These are phyloP conservation scores for Anas georgica DNA, from an alignment of 2,797 vertebrate species.

Conservation along the genomic window DNA sequence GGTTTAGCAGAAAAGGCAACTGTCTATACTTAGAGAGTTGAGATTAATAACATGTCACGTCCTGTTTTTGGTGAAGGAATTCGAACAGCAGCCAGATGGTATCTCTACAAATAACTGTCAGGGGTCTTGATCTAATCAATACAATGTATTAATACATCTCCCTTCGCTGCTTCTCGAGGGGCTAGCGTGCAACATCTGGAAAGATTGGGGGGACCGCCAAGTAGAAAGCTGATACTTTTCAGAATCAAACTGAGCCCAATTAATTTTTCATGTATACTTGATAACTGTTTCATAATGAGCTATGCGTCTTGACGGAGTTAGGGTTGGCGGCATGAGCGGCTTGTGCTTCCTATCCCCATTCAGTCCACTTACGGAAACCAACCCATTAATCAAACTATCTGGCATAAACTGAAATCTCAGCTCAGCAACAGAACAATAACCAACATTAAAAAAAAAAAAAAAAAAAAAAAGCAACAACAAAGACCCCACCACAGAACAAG, in stretches of 20 bases:
- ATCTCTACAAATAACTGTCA: constrained; percentile 99
- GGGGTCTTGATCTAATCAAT: constrained; percentile 99
- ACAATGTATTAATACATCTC: constrained; percentile 99
- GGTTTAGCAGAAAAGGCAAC: constrained; percentile 87
- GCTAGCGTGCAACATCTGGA: constrained; percentile 96
- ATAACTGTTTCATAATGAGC: constrained; percentile 92
- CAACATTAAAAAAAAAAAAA: constrained; percentile 80
- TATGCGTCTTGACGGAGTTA: constrained; percentile 85
- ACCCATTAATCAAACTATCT: constrained; percentile 99
- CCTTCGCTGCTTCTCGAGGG: constrained; percentile 91
- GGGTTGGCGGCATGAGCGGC: constrained; percentile 87
- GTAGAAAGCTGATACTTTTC: constrained; percentile 83
- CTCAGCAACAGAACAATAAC: constrained; percentile 98
- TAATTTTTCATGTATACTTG: constrained; percentile 90
- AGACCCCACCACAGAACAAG: constrained; percentile 66
- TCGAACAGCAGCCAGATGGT: constrained; percentile 99
- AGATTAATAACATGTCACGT: constrained; percentile 99
- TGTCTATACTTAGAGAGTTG: constrained; percentile 88
- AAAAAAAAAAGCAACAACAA: constrained; percentile 36
- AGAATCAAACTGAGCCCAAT: constrained; percentile 89
- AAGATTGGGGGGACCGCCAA: constrained; percentile 83
- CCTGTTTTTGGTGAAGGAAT: constrained; percentile 99
- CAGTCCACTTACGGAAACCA: constrained; percentile 97
- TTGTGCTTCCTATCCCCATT: constrained; percentile 95
- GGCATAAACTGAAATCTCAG: constrained; percentile 94